Conservation (phyloP, 1,140 invertebrate species). For the Arion vulgaris region DNA sequence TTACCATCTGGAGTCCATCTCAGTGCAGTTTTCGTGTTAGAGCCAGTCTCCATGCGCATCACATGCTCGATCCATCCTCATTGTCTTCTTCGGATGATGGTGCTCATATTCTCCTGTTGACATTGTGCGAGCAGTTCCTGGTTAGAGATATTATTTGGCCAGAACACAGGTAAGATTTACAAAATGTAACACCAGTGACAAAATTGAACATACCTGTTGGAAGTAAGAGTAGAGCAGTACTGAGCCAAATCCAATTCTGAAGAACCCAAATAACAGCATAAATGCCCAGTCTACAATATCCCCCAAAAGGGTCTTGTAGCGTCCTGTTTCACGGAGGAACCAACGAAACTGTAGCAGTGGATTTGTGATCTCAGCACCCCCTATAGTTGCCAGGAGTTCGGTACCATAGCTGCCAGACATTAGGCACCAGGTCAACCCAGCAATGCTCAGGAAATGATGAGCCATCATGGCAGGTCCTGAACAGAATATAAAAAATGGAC, state of each 20-base stretch:
- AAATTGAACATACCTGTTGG: conserved; percentile 42
- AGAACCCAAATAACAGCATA: conserved; percentile 64
- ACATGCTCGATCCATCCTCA: too few relatives aligned
- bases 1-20: too few relatives aligned
- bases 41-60: too few relatives aligned
- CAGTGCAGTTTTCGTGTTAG: too few relatives aligned
- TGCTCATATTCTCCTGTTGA: too few relatives aligned
- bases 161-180: too few relatives aligned
- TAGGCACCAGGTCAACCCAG: conserved; percentile 55
- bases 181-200: too few relatives aligned
- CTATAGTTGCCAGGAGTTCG: conserved; percentile 68
- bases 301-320: conserved; percentile 53
- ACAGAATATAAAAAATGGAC: neutral
- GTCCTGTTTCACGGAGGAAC: conserved; percentile 64
- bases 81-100: too few relatives aligned
- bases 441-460: conserved; percentile 68
- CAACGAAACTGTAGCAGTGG: conserved; percentile 71
- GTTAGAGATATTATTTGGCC: too few relatives aligned
- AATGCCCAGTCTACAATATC: conserved; percentile 64
- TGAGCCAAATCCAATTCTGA: conserved; percentile 63
- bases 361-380: conserved; percentile 70
- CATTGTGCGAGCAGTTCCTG: too few relatives aligned
- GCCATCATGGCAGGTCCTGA: conserved; percentile 68
- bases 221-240: conserved; percentile 65
- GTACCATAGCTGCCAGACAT: conserved; percentile 64